These are phyloP conservation scores for Agonopterix alstromeriana DNA, from an alignment of 2,888 invertebrate species.

Conservation along the genomic window DNA sequence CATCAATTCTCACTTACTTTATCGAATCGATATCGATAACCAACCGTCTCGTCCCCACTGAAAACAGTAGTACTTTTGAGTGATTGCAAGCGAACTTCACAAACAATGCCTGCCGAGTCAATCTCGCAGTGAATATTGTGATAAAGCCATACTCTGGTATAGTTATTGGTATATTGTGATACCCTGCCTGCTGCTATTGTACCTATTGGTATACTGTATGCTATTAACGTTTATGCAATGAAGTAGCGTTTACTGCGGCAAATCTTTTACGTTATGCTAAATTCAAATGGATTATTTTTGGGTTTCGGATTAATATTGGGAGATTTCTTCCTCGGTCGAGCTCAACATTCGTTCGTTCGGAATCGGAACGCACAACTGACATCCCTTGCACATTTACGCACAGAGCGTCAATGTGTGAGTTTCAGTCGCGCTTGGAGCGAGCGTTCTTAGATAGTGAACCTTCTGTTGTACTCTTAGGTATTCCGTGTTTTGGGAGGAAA, in stretches of 20 bases:
- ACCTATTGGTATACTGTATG: not conserved
- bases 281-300: not conserved
- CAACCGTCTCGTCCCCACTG: not conserved
- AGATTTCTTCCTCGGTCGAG: too few species aligned
- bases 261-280: not conserved
- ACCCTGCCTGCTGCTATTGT: not conserved
- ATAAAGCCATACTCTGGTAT: not conserved
- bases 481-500: too few species aligned
- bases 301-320: too few species aligned
- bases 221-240: not conserved
- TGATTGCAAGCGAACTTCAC: conserved; percentile 64
- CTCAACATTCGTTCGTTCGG: too few species aligned
- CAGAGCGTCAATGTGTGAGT: too few species aligned
- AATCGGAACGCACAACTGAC: too few species aligned
- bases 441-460: too few species aligned
- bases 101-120: conserved; percentile 47
- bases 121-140: not conserved
- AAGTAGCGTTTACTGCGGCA: not conserved
- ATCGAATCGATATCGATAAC: conserved; percentile 11
- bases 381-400: too few species aligned
- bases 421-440: too few species aligned
- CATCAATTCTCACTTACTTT: too few species aligned
- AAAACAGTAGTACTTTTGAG: conserved; percentile 50
- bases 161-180: not conserved
- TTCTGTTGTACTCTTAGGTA: too few species aligned